phyloP scores from a whole-genome alignment of 2,113 vertebrate species.

The human region GRCh38 chr3:15960501-15961000 shows the following conservation, averaged over 20 bases:
- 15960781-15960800: background rate
- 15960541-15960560: no score
- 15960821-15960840: background rate
- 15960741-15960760: no score
- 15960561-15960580: fast-evolving
- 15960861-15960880: background rate
- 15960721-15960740: no score
- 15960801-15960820: background rate
- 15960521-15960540: no score
- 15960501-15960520: no score
- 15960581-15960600: background rate
- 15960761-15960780: background rate
- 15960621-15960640: background rate
- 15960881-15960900: background rate
- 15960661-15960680: background rate
- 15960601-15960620: background rate
- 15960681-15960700: background rate
- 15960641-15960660: background rate
- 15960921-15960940: background rate
- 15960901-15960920: background rate
- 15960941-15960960: background rate
- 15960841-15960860: background rate
- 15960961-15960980: background rate
- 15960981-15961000: no score
- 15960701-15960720: background rate